These are phyloP conservation scores for Ephialtes manifestator DNA, from an alignment of 2,888 invertebrate genomes.

Conservation along the genomic window DNA sequence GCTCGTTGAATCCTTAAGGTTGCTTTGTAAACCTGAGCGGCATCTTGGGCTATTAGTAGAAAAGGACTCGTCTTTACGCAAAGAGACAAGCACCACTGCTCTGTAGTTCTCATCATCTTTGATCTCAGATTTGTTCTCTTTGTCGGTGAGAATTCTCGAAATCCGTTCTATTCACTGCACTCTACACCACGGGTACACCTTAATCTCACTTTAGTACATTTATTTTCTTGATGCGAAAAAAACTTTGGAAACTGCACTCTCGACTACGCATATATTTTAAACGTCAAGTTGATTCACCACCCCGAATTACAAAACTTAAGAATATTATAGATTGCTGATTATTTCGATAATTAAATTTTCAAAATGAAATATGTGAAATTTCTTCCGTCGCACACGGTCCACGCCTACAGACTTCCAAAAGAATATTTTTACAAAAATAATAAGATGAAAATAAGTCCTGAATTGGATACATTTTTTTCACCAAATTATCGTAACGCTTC, in stretches of 20 bases:
- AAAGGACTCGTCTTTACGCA: slow-evolving; percentile 28
- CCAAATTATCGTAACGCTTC: no score
- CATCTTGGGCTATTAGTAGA: slow-evolving; percentile 54
- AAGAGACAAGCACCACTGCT: slow-evolving; percentile 14
- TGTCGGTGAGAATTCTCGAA: not conserved
- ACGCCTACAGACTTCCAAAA: no score
- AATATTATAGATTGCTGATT: no score
- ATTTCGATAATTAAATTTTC: no score
- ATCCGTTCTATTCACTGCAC: not conserved
- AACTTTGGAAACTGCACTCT: not conserved
- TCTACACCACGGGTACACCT: slow-evolving; percentile 1
- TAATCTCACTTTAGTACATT: not conserved
- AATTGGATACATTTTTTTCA: no score
- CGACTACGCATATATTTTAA: slow-evolving; percentile 17
- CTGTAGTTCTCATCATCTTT: slow-evolving; percentile 49
- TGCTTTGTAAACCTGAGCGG: slow-evolving; percentile 58
- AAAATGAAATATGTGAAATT: no score
- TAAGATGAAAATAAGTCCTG: no score
- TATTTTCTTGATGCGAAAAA: not conserved
- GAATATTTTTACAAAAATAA: no score
- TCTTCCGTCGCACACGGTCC: no score
- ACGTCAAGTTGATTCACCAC: no score
- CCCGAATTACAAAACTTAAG: no score
- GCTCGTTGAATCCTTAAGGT: slow-evolving; percentile 56
- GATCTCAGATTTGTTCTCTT: slow-evolving; percentile 23